phyloP scores from a whole-genome alignment of 1,140 invertebrate species.

The Monochamus saltuarius region DNA sequence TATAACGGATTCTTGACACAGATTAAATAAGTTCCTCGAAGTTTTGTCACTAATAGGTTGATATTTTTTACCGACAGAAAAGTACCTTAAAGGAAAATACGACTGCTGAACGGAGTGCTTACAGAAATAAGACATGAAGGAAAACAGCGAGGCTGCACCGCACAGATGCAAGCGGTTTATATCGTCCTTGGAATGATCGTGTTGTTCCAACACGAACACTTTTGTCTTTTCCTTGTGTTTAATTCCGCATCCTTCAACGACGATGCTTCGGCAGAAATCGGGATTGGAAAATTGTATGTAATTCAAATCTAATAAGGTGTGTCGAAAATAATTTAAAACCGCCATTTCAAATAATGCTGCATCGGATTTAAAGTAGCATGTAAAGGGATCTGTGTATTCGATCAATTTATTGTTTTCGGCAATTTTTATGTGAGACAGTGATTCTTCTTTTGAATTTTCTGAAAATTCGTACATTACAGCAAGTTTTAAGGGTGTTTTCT shows the following conservation, averaged over 20 bases:
- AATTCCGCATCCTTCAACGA: conserved; percentile 67
- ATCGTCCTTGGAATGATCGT: conserved; percentile 52
- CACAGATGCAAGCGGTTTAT: conserved; percentile 63
- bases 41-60: conserved; percentile 50
- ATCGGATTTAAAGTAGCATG: conserved; percentile 63
- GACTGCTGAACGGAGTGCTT: conserved; percentile 59
- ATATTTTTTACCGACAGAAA: conserved; percentile 65
- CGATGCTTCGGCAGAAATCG: conserved; percentile 66
- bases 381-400: conserved; percentile 57
- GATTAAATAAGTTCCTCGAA: conserved; percentile 58
- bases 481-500: conserved; percentile 56
- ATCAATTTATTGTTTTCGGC: conserved; percentile 57
- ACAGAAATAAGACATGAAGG: conserved; percentile 65
- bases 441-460: conserved; percentile 42
- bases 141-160: conserved; percentile 62
- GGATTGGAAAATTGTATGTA: conserved; percentile 62
- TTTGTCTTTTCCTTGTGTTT: conserved; percentile 56
- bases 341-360: conserved; percentile 66
- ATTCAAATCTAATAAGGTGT: conserved; percentile 53
- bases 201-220: conserved; percentile 60
- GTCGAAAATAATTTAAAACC: conserved; percentile 57
- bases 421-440: conserved; percentile 60
- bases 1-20: conserved; percentile 62
- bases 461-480: conserved; percentile 41
- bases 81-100: conserved; percentile 62